These are phyloP conservation scores for Poeciliopsis turrubarensis DNA, from an alignment of 2,113 vertebrate genomes.

Conservation along the genomic window DNA sequence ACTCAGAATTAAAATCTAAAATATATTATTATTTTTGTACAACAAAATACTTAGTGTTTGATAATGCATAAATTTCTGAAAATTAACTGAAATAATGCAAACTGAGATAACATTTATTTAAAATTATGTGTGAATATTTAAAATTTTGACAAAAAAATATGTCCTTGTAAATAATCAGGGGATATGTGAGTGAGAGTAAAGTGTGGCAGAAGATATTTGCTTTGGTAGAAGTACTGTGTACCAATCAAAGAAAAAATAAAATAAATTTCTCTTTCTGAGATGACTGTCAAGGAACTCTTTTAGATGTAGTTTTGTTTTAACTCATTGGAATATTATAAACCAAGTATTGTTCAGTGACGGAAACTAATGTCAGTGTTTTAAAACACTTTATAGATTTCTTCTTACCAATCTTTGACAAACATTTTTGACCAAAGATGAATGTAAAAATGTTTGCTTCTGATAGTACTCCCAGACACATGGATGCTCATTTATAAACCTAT, in stretches of 20 bases:
- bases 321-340: neutral
- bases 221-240: too few species aligned
- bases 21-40: neutral
- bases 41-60: neutral
- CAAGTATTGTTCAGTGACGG: neutral
- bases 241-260: too few species aligned
- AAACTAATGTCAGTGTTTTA: neutral
- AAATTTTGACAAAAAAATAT: neutral
- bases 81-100: neutral
- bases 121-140: neutral
- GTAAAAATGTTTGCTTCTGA: neutral
- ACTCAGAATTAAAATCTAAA: neutral
- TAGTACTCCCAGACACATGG: neutral
- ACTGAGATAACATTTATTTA: neutral
- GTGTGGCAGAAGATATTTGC: too few species aligned
- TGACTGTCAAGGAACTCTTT: too few species aligned
- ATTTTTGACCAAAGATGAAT: neutral
- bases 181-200: too few species aligned
- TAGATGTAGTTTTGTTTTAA: neutral
- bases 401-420: neutral
- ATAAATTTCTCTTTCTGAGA: too few species aligned
- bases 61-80: neutral
- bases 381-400: neutral
- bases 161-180: too few species aligned
- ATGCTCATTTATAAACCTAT: constrained; percentile 51